Evolutionary conservation across 2,797 vertebrate genomes (phyloP).

Genomic region (Champsocephalus esox): DNA sequence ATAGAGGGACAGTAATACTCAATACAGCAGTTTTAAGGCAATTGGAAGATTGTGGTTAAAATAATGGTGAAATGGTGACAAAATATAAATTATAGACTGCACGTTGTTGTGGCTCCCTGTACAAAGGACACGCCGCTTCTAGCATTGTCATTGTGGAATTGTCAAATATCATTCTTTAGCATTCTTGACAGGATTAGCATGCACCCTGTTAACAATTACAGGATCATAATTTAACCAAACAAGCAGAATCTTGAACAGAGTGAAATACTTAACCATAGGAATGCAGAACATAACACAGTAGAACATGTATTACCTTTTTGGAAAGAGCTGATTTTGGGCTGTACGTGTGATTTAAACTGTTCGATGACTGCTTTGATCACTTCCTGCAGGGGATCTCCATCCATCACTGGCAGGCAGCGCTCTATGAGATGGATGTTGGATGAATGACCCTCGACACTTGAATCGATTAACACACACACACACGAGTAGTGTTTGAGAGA

Average conservation of each 20-base stretch:
- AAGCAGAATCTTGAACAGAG: not conserved
- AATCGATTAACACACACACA: no score
- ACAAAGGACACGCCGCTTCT: no score
- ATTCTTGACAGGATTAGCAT: not conserved
- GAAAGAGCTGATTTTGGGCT: slow-evolving; percentile 83
- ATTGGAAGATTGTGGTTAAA: no score
- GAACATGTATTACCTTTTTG: slow-evolving; percentile 80
- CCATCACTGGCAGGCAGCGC: slow-evolving; percentile 79
- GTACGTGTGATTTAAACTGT: slow-evolving; percentile 79
- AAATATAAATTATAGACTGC: no score
- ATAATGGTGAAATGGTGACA: no score
- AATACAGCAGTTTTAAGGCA: no score
- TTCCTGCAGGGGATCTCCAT: slow-evolving; percentile 71
- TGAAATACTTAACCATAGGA: not conserved
- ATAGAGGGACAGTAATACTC: no score
- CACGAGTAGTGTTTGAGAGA: no score
- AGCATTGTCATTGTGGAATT: no score
- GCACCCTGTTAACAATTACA: not conserved
- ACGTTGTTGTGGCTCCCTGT: no score
- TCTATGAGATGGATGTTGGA: slow-evolving; percentile 82
- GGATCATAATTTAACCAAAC: not conserved
- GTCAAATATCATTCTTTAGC: not conserved
- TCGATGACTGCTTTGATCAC: slow-evolving; percentile 81
- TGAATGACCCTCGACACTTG: no score
- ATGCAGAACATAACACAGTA: not conserved